Conservation (phyloP, 1,140 invertebrate genomes). For the Platyscapa corneri region DNA sequence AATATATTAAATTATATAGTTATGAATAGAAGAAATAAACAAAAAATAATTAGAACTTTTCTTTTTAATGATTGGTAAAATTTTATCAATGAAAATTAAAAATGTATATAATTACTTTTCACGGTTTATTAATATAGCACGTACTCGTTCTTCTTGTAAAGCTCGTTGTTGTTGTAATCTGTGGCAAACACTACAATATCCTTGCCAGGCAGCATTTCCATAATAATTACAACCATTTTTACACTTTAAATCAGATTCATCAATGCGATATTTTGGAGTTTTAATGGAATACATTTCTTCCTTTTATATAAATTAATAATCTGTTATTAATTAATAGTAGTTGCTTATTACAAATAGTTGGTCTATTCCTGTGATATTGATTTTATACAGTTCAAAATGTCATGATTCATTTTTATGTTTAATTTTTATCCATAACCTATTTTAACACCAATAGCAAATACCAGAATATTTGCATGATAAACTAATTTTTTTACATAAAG, state of each 20-base stretch:
- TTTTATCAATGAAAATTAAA: not conserved
- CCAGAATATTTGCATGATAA: not conserved
- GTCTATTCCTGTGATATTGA: not conserved
- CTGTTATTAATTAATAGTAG: constrained; percentile 1
- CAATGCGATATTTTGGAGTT: constrained; percentile 84
- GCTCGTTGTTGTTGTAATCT: constrained; percentile 74
- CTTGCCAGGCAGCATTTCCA: constrained; percentile 97
- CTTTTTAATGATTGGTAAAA: not conserved
- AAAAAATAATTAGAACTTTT: not conserved
- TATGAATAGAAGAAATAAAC: not conserved
- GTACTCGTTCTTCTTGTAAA: constrained; percentile 78
- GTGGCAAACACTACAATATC: constrained; percentile 96
- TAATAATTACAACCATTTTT: constrained; percentile 97
- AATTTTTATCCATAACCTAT: constrained; percentile 10
- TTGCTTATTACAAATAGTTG: not conserved
- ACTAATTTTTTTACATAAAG: not conserved
- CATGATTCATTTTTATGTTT: not conserved
- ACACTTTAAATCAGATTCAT: constrained; percentile 91
- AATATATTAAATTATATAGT: too few species aligned
- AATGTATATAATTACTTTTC: constrained; percentile 61
- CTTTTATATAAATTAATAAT: not conserved
- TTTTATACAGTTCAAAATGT: not conserved
- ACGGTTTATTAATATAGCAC: constrained; percentile 58
- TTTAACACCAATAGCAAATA: not conserved
- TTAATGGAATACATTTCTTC: constrained; percentile 80